Evolutionary conservation across 2,888 invertebrate species (phyloP).

Genomic region (Dolichomitus sp.): DNA sequence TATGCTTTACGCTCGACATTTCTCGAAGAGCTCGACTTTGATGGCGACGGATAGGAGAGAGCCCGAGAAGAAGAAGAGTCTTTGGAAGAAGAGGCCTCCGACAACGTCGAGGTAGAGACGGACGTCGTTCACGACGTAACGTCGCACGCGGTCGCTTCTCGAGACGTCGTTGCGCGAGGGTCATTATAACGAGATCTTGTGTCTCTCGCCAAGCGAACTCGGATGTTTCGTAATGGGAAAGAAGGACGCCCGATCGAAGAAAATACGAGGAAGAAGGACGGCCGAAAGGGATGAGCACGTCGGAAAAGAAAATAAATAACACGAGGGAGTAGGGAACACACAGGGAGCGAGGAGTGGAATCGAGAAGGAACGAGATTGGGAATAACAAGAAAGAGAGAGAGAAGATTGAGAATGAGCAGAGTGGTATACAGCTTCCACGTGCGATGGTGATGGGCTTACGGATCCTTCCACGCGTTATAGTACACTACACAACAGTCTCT

Average conservation of each 20-base stretch:
- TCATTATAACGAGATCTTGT: constrained; percentile 82
- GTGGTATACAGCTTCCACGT: constrained; percentile 61
- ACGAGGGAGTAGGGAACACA: constrained; percentile 19
- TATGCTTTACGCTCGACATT: neutral
- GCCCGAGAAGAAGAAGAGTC: constrained; percentile 28
- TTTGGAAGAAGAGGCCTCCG: constrained; percentile 13
- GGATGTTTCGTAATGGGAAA: constrained; percentile 71
- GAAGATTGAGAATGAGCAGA: constrained; percentile 64
- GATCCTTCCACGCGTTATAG: constrained; percentile 49
- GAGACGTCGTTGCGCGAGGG: constrained; percentile 65
- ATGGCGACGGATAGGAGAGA: constrained; percentile 68
- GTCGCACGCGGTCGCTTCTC: constrained; percentile 54
- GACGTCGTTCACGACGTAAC: constrained; percentile 56
- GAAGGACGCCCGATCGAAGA: constrained; percentile 59
- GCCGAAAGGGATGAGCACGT: constrained; percentile 63
- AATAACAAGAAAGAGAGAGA: constrained; percentile 57
- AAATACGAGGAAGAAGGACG: constrained; percentile 60
- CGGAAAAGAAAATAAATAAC: constrained; percentile 56
- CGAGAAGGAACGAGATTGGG: constrained; percentile 62
- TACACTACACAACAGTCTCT: constrained; percentile 3
- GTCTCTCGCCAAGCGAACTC: constrained; percentile 69
- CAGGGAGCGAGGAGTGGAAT: constrained; percentile 49
- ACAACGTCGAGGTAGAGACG: constrained; percentile 31
- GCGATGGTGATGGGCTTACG: constrained; percentile 49
- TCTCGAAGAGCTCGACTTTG: constrained; percentile 60